These are phyloP conservation scores for Plagiodera versicolora DNA, from an alignment of 2,888 invertebrate species.

Conservation along the genomic window DNA sequence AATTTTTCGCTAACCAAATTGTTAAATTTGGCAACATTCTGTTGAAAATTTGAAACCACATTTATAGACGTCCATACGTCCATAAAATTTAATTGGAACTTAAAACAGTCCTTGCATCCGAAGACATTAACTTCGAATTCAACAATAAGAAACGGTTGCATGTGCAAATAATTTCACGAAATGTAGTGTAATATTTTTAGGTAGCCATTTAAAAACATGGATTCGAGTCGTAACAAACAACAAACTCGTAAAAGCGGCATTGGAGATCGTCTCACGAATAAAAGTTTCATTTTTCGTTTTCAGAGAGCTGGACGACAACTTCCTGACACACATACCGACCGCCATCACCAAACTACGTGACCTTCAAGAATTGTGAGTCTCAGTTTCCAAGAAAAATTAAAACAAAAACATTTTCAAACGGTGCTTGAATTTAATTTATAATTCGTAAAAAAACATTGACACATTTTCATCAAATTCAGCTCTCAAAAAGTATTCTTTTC, in stretches of 20 bases:
- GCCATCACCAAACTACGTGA: constrained; percentile 74
- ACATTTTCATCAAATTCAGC: too few relatives aligned
- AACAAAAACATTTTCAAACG: constrained; percentile 8
- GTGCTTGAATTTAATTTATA: not conserved
- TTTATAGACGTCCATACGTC: too few relatives aligned
- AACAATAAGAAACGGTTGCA: not conserved
- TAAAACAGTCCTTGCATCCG: not conserved
- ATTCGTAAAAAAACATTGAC: not conserved
- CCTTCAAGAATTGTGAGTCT: constrained; percentile 85
- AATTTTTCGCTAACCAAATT: too few relatives aligned
- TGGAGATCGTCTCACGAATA: constrained; percentile 14
- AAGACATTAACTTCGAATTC: not conserved
- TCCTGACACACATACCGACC: constrained; percentile 72
- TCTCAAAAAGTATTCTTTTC: too few relatives aligned
- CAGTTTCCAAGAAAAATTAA: too few relatives aligned
- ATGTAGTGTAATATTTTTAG: too few relatives aligned
- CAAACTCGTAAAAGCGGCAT: not conserved
- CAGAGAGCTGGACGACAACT: constrained; percentile 79
- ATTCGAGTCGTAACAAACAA: not conserved
- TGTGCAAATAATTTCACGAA: too few relatives aligned
- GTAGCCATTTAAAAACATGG: too few relatives aligned
- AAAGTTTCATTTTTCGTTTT: constrained; percentile 42
- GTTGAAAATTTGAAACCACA: too few relatives aligned
- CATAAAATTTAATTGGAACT: not conserved
- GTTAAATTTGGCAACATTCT: too few relatives aligned